Base-by-base conservation (phyloP, 2,888 invertebrate species). In the Eilema griseolum region DNA sequence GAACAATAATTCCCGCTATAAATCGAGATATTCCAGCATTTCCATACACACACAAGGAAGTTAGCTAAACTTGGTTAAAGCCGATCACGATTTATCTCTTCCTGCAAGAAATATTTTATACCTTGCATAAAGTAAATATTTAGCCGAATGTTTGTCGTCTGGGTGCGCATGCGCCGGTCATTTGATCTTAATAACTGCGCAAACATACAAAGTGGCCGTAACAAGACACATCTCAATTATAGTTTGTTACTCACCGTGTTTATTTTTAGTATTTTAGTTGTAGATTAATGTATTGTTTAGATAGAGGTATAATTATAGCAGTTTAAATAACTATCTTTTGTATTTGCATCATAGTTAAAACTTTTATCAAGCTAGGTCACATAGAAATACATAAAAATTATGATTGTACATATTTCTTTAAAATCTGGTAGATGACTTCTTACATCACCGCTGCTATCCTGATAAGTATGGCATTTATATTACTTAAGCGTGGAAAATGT, bases 111-210 rank as follows among this genome's bases (percentile, higher is more conserved):
- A 85, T 83, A 81, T 87, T 88, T 88, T 88, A 89, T 86, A 87
- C 84, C 82, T 59, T 72, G 80, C 73, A 78, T 79, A 87, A 87
- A 79, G 85, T 91, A 90, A 92, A 92, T 89, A 92, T 79, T 71
- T 79, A 74, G 76, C 79, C 85, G 83, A 80, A 81, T 87, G 83
- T 83, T 78, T 79, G 79, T 78, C 74, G 69, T 76, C 79, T 78
- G 70, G 79, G 73, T 77, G 78, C 79, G 72, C 81, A 80, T 64
- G 75, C 72, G 74, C 82, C 76, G 71, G 82, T 72, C 84, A 90
- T 90, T 91, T 90, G 88, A 89, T 91, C 88, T 88, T 88, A 90
- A 89, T 89, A 87, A 87, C 85, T 84, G 72, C 77, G 85, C 89
- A 89, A 89, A 90, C 86, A 85, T 70, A 83, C 80, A 76, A 83